Evolutionary conservation across 1,140 invertebrate genomes (phyloP), one percentile per base, ranked within the genome.

Genomic region (Nasonia vitripennis): DNA sequence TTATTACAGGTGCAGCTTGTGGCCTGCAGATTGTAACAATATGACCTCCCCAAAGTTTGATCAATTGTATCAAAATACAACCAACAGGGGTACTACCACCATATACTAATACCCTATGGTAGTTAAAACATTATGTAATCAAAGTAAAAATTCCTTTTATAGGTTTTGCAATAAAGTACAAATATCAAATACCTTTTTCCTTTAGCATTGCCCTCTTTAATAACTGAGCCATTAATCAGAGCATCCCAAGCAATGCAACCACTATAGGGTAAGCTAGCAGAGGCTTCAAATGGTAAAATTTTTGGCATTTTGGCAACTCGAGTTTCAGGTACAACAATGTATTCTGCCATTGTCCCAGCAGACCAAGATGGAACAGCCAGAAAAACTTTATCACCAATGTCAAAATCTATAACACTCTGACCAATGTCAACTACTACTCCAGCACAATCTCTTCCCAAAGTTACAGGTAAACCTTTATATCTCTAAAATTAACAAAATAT

Each of bases 61-160:
- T 92, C 67, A 97, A 90, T 92, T 97, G 96, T 75, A 96, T 95
- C 67, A 96, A 94, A 87, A 97, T 94, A 88, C 96, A 96, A 41
- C 96, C 96, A 34, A 96, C 94, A 23, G 96, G 95, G 34, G 95
- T 96, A 87, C 95, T 95, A 34, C 95, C 96, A 74, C 95, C 96
- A 89, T 95, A 94, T 80, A 97, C 92, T 17, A 97, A 93, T 83
- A 97, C 92, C 88, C 96, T 96, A 84, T 74, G 91, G 90, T 75
- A 78, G 48, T 75, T 27, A 71, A 83, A 78, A 83, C 27, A 79
- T 17, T 31, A 31, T 31, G 23, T 10, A 34, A 71, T 34, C 41
- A 71, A 12, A 71, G 23, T 31, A 6, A 71, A 12, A 2, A 62
- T 20, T 14, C 62, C 41, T 45, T 45, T 45, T 45, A 45, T 45